Evolutionary conservation across 1,140 invertebrate genomes (phyloP).

Genomic region (Plutomurus gul): DNA sequence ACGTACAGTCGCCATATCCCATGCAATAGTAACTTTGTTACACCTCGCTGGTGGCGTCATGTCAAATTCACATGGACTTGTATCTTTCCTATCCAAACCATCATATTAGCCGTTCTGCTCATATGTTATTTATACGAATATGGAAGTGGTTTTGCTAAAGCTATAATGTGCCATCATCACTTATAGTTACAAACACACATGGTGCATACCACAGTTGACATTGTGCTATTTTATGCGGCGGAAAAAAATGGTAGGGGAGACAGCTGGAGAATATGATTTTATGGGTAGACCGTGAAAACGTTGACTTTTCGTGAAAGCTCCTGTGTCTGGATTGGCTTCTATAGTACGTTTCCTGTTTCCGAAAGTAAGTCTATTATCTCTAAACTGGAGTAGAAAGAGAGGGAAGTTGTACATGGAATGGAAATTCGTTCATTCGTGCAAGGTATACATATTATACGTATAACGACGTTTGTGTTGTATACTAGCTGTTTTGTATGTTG

Average conservation of each 20-base stretch:
- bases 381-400: neutral
- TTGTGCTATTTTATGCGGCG: neutral
- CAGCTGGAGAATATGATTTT: neutral
- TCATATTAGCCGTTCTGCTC: neutral
- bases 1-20: no score
- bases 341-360: slow-evolving; percentile 11
- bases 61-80: slow-evolving; percentile 2
- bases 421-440: neutral
- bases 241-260: neutral
- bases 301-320: neutral
- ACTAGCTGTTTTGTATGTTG: no score
- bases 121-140: no score
- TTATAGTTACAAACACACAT: neutral
- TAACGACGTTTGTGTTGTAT: no score
- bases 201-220: neutral
- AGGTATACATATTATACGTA: no score
- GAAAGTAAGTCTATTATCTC: slow-evolving; percentile 16
- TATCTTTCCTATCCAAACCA: neutral
- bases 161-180: neutral
- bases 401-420: neutral
- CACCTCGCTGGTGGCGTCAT: neutral
- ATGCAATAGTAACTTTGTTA: no score
- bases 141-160: neutral
- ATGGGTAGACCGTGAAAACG: neutral
- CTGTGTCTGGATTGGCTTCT: neutral